Evolutionary conservation across 1,140 invertebrate genomes (phyloP).

Genomic region (Chionoecetes opilio): DNA sequence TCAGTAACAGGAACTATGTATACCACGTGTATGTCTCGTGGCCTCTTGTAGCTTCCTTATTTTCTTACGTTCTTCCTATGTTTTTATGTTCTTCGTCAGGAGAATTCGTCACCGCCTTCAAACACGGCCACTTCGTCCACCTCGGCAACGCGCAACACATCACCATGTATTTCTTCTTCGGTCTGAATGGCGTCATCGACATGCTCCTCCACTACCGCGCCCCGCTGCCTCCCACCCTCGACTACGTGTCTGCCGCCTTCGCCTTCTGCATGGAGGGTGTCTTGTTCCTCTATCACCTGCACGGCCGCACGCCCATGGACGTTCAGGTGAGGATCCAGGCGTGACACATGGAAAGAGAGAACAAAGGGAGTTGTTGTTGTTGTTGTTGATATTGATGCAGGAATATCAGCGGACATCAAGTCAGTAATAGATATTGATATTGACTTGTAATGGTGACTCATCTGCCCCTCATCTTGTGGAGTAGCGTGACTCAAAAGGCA

Average conservation of each 20-base stretch:
- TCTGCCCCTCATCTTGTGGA: too few species aligned
- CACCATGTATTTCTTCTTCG: slow-evolving; percentile 86
- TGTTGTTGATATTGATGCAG: too few species aligned
- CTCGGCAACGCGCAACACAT: slow-evolving; percentile 85
- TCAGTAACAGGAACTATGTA: too few species aligned
- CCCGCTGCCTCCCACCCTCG: slow-evolving; percentile 83
- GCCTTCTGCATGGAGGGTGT: slow-evolving; percentile 84
- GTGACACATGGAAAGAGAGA: not conserved
- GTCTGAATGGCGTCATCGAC: slow-evolving; percentile 84
- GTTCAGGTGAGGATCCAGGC: slow-evolving; percentile 81
- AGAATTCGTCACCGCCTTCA: slow-evolving; percentile 82
- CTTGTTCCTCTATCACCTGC: slow-evolving; percentile 85
- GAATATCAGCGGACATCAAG: too few species aligned
- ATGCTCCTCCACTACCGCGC: slow-evolving; percentile 83
- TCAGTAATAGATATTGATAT: too few species aligned
- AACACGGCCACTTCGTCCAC: slow-evolving; percentile 81
- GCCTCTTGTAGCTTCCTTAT: too few species aligned
- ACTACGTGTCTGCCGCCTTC: slow-evolving; percentile 83
- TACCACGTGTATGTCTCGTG: too few species aligned
- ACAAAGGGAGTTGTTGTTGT: not conserved
- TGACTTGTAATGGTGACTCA: too few species aligned
- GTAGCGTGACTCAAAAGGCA: too few species aligned
- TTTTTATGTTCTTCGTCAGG: slow-evolving; percentile 74
- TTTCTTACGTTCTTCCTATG: too few species aligned
- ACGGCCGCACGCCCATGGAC: slow-evolving; percentile 84